Evolutionary conservation across 1,140 invertebrate species (phyloP).

Genomic region (Rhopalosiphum padi): DNA sequence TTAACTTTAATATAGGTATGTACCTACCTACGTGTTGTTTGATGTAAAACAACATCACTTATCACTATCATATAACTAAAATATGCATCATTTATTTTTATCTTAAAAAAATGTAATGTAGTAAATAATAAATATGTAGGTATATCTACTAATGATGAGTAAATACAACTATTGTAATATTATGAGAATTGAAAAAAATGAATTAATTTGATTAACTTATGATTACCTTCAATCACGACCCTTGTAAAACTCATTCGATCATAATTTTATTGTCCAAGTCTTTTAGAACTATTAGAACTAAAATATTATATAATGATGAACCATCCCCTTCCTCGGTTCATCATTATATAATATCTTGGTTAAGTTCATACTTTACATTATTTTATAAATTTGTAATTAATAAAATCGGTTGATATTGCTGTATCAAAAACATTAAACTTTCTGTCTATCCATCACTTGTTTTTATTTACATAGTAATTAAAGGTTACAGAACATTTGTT

Average conservation of each 20-base stretch:
- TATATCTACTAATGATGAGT: not conserved
- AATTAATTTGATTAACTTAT: not conserved
- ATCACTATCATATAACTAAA: not conserved
- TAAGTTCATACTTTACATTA: no score
- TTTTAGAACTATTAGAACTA: no score
- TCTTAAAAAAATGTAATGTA: not conserved
- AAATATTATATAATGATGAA: not conserved
- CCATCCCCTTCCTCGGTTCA: no score
- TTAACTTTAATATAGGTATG: no score
- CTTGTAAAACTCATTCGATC: not conserved
- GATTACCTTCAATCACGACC: not conserved
- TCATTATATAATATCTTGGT: no score
- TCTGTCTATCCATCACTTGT: not conserved
- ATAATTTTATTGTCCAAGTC: not conserved
- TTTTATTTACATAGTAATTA: not conserved
- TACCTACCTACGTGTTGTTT: not conserved
- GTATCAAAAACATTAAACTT: not conserved
- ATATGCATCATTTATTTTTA: not conserved
- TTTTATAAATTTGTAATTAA: no score
- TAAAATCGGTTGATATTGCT: not conserved
- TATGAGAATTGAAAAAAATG: not conserved
- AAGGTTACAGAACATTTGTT: not conserved
- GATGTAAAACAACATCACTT: not conserved
- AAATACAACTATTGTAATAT: not conserved
- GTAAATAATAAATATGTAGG: not conserved